These are phyloP conservation scores for Thinocorus orbignyianus DNA, from an alignment of 2,113 vertebrate species.

Conservation along the genomic window DNA sequence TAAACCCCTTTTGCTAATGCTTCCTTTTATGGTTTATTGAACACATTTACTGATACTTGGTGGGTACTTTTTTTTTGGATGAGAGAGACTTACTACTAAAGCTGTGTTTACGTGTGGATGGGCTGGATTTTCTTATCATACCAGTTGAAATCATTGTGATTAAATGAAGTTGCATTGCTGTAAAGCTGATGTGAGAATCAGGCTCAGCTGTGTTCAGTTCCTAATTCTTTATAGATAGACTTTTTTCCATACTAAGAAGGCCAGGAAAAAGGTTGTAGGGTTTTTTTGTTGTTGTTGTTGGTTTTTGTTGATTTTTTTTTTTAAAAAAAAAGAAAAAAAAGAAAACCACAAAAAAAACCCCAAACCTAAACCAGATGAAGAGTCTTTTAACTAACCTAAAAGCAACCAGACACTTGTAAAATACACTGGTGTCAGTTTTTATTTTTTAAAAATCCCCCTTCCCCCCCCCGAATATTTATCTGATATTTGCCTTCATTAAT, in stretches of 20 bases:
- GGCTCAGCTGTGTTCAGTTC: conserved; percentile 67
- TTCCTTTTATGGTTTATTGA: conserved; percentile 70
- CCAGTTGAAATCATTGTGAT: conserved; percentile 55
- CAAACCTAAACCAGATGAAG: conserved; percentile 28
- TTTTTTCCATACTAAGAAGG: conserved; percentile 45
- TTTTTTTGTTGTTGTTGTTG: no score
- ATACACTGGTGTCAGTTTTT: conserved; percentile 70
- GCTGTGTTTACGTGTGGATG: conserved; percentile 71
- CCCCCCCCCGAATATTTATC: conserved; percentile 44
- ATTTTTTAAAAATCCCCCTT: conserved; percentile 60
- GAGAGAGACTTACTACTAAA: conserved; percentile 63
- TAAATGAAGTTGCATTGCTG: conserved; percentile 30
- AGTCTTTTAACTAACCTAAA: conserved; percentile 64
- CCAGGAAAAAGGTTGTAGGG: background rate
- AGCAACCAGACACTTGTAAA: conserved; percentile 72
- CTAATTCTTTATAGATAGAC: conserved; percentile 53
- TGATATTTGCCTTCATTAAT: conserved; percentile 81
- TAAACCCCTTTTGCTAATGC: conserved; percentile 45
- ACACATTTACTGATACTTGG: conserved; percentile 64
- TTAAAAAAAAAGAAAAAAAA: background rate
- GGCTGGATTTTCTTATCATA: conserved; percentile 50
- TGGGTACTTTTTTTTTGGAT: conserved; percentile 48
- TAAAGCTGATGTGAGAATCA: conserved; percentile 52
- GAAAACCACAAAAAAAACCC: background rate
- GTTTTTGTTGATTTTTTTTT: no score